These are phyloP conservation scores for Leptinotarsa undecemlineata DNA, from an alignment of 1,140 invertebrate genomes.

Conservation along the genomic window DNA sequence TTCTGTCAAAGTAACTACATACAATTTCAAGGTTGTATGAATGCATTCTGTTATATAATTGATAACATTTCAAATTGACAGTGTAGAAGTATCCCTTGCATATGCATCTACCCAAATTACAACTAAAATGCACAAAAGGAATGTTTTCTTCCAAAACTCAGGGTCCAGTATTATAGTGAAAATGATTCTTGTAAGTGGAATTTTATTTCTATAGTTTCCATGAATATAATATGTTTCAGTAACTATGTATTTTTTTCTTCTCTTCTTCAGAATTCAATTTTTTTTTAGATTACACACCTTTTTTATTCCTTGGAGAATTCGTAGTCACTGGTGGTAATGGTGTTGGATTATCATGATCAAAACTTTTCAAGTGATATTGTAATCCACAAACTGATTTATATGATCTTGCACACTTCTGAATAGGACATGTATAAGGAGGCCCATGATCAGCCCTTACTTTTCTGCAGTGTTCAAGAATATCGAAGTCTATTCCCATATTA, in stretches of 20 bases:
- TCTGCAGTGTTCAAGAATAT: conserved; percentile 81
- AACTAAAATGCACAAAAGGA: too few relatives aligned
- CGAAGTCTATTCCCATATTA: conserved; percentile 75
- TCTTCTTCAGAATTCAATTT: not conserved
- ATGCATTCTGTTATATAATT: too few relatives aligned
- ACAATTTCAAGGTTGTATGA: too few relatives aligned
- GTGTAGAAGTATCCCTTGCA: too few relatives aligned
- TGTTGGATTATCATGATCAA: conserved; percentile 75
- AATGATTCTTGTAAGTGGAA: too few relatives aligned
- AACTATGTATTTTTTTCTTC: not conserved
- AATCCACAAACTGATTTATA: conserved; percentile 85
- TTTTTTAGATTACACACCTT: conserved; percentile 51
- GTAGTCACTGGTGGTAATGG: conserved; percentile 45
- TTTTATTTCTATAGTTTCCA: too few relatives aligned
- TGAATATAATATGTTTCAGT: too few relatives aligned
- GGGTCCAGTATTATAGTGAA: too few relatives aligned
- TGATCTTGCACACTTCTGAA: conserved; percentile 79
- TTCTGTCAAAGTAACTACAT: too few relatives aligned
- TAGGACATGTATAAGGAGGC: conserved; percentile 83
- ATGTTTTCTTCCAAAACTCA: too few relatives aligned
- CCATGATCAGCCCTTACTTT: conserved; percentile 77
- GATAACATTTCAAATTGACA: too few relatives aligned
- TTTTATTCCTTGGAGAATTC: conserved; percentile 57
- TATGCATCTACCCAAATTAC: too few relatives aligned
- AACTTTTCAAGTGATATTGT: conserved; percentile 83